These are phyloP conservation scores for Dilophus febrilis DNA, from an alignment of 2,888 invertebrate species.

Conservation along the genomic window DNA sequence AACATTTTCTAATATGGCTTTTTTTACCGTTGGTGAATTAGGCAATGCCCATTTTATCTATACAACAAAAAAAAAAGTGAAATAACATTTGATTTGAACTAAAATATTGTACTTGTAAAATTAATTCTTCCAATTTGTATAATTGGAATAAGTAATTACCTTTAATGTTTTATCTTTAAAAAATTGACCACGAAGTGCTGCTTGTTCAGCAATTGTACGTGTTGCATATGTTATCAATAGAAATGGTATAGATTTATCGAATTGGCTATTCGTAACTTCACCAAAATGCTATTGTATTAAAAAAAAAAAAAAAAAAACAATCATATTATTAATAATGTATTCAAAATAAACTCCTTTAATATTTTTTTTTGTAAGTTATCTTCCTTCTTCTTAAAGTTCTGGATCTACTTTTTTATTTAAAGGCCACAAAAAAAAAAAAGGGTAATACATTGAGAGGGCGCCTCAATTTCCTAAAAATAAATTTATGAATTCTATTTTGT, in stretches of 20 bases:
- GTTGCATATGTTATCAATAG: conserved; percentile 28
- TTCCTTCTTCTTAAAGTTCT: no score
- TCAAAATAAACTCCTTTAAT: no score
- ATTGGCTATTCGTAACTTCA: conserved; percentile 65
- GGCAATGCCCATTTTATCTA: conserved; percentile 5
- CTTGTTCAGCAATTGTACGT: conserved; percentile 29
- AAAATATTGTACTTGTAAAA: background rate
- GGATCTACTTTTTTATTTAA: conserved; percentile 1
- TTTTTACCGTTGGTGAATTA: conserved; percentile 1
- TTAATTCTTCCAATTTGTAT: background rate
- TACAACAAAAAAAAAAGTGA: no score
- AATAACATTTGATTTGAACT: no score
- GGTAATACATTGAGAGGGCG: no score
- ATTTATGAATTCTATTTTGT: no score
- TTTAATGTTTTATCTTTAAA: conserved; percentile 60
- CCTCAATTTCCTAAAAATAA: no score
- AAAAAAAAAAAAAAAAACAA: no score
- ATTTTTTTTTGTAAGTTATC: no score
- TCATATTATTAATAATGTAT: background rate
- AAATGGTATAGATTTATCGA: conserved; percentile 50
- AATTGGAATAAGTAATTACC: conserved; percentile 29
- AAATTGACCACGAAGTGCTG: conserved; percentile 30
- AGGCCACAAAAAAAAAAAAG: background rate
- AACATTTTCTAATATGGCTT: conserved; percentile 4
- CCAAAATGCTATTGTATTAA: conserved; percentile 86